Evolutionary conservation across 2,113 vertebrate species (phyloP).

Genomic region (Oceanites oceanicus): DNA sequence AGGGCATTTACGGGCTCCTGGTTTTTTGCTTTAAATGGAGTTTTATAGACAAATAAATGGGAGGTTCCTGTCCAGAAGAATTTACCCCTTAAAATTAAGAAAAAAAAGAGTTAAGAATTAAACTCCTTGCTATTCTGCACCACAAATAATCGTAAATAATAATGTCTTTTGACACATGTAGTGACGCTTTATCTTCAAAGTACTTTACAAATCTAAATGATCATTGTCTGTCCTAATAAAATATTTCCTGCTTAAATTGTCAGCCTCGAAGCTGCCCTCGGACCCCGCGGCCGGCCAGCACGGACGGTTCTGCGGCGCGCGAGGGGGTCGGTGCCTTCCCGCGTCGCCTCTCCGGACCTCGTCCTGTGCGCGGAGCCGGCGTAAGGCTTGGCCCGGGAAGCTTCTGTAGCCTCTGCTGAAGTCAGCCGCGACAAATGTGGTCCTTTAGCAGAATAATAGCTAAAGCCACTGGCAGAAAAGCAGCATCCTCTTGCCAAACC

Average conservation of each 20-base stretch:
- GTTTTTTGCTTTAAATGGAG: not conserved
- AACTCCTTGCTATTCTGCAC: not conserved
- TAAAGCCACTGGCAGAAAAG: not conserved
- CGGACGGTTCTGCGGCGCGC: not conserved
- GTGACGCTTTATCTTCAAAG: not conserved
- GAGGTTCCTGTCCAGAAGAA: not conserved
- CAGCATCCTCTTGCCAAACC: not conserved
- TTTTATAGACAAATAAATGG: not conserved
- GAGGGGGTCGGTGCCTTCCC: accelerated
- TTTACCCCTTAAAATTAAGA: not conserved
- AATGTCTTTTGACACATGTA: not conserved
- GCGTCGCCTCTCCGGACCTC: not conserved
- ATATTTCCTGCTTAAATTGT: not conserved
- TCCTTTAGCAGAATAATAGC: not conserved
- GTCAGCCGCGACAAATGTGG: not conserved
- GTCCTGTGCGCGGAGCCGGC: accelerated
- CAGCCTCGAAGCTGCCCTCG: not conserved
- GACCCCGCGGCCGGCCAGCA: accelerated
- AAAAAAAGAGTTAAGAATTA: not conserved
- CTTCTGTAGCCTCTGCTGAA: not conserved
- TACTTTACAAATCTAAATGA: not conserved
- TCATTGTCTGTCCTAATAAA: not conserved
- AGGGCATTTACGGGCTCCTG: not conserved
- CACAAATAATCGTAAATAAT: not conserved
- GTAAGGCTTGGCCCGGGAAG: not conserved